Percentiles rank a stretch among this genome's conserved stretches.
Evolutionary conservation across 2,113 vertebrate species (phyloP).

Genomic region (Eira barbara): DNA sequence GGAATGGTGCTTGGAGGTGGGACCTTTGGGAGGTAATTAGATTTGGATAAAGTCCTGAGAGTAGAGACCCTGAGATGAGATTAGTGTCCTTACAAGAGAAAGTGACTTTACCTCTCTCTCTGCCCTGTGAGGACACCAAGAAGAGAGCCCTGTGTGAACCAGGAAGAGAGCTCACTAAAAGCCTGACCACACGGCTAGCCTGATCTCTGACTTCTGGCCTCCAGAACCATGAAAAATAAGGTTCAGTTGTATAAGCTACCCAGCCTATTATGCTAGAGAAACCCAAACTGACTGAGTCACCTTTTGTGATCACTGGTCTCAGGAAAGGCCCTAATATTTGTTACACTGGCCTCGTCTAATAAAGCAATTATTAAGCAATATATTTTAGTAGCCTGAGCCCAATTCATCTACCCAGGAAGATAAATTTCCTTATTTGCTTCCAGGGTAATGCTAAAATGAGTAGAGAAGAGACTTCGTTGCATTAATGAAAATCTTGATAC

Average conservation of each 20-base stretch:
- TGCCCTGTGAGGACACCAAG: not conserved
- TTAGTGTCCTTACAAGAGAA: not conserved
- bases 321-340: not conserved
- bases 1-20: not conserved
- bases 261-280: not conserved
- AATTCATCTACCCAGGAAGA: not conserved
- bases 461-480: not conserved
- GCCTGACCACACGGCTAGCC: too few relatives aligned
- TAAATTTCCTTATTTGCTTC: constrained; percentile 38
- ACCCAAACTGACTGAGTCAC: not conserved
- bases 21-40: not conserved
- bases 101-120: not conserved
- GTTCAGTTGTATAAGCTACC: not conserved
- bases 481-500: constrained; percentile 66
- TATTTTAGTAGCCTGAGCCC: not conserved
- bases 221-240: not conserved
- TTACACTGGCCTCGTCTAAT: not conserved
- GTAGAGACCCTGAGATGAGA: not conserved
- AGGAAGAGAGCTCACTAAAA: not conserved
- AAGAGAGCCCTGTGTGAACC: not conserved
- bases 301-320: not conserved
- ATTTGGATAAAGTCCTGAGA: not conserved
- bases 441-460: not conserved
- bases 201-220: not conserved
- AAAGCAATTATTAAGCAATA: constrained; percentile 20